These are phyloP conservation scores for Anas bahamensis DNA, from an alignment of 2,797 vertebrate species.

Conservation along the genomic window DNA sequence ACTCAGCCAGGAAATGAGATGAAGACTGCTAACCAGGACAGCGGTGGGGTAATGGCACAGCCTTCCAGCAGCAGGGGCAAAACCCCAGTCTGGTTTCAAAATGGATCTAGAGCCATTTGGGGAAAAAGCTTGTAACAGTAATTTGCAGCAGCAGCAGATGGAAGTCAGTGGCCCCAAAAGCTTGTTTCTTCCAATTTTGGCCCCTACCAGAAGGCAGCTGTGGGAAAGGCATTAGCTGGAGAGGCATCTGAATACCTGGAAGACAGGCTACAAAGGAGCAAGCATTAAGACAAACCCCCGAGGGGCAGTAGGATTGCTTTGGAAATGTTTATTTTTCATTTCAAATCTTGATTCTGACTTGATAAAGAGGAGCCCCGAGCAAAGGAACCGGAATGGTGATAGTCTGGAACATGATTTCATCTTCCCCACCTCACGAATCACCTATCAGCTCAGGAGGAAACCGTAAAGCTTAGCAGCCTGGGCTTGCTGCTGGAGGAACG, in stretches of 20 bases:
- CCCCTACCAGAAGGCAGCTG: not conserved
- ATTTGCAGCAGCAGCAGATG: not conserved
- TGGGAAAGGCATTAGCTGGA: not conserved
- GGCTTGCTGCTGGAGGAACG: not conserved
- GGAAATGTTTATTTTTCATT: conserved; percentile 39
- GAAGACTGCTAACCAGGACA: not conserved
- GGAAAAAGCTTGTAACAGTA: not conserved
- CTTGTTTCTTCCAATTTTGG: not conserved
- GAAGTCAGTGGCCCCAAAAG: not conserved
- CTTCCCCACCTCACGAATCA: not conserved
- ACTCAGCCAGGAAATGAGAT: not conserved
- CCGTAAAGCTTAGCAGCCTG: not conserved
- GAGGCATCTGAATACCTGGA: conserved; percentile 34
- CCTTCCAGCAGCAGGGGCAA: not conserved
- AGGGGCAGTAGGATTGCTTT: not conserved
- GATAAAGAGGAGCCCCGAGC: conserved; percentile 32
- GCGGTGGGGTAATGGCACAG: not conserved
- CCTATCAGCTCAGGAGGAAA: not conserved
- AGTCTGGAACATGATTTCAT: conserved; percentile 39
- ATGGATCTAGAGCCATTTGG: not conserved
- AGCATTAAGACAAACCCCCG: not conserved
- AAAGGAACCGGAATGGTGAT: not conserved
- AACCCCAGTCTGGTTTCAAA: not conserved
- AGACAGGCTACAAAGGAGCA: conserved; percentile 28
- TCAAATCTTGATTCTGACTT: conserved; percentile 20